A percentile compares a stretch with the other conserved stretches of the same genome.
Conservation (phyloP, 2,888 invertebrate genomes). For the Periphyllus acericola region DNA sequence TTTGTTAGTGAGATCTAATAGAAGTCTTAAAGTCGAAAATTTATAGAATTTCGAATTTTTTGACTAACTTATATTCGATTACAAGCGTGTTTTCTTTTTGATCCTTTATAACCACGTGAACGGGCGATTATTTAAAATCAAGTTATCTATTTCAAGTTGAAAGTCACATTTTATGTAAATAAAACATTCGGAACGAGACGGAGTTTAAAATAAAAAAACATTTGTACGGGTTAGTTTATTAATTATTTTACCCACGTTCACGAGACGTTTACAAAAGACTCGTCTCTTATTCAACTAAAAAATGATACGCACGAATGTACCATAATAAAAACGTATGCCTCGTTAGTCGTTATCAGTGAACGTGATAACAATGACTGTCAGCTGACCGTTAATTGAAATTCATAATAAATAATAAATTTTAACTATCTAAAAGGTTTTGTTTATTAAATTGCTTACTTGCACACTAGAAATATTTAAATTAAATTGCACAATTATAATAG, state of each 20-base stretch:
- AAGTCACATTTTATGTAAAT: background rate
- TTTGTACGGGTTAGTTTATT: background rate
- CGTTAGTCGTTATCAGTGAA: background rate
- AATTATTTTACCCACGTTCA: background rate
- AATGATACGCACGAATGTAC: background rate
- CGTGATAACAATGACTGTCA: background rate
- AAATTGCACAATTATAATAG: no score
- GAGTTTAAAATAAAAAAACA: background rate
- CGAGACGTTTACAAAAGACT: background rate
- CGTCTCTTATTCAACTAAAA: background rate
- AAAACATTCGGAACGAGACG: background rate
- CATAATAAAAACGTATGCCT: conserved; percentile 17
- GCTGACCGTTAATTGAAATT: no score
- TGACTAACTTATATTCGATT: background rate
- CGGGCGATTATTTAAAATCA: background rate
- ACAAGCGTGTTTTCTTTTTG: background rate
- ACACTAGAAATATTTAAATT: no score
- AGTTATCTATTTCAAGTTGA: background rate
- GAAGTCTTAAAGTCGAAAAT: background rate
- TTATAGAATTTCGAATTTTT: background rate
- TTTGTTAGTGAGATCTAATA: background rate
- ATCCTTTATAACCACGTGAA: background rate
- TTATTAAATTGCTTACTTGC: no score
- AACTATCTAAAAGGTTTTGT: no score
- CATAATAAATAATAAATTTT: no score